Evolutionary conservation across 2,797 vertebrate species (phyloP), one percentile per base, ranked within the genome.

Genomic region (Chrysocyon brachyurus): DNA sequence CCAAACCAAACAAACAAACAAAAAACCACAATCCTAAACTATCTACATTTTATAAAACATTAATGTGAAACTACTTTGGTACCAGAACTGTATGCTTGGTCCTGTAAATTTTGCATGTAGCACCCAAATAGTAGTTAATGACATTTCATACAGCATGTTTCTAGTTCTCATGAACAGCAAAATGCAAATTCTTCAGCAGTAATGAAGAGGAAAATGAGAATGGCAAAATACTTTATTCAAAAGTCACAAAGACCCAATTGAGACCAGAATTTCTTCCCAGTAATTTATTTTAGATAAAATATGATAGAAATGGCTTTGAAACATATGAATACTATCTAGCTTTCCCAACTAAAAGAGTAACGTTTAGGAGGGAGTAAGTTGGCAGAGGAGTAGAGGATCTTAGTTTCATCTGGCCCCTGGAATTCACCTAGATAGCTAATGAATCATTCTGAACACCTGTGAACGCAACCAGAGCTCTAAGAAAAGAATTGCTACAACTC

Each of bases 221-320:
- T 56, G 40, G 5, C 5, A n/a, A 63, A 87, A 56, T 15, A 33
- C 5, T 66, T 79, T 84, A 31, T 81, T 89, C 63, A 79, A 84
- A 95, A 79, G 21, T 46, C 22, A 49, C 16, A 82, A 87, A 52
- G 16, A 83, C 57, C 3, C 8, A 17, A 1, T 7, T 46, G 24
- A 96, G 61, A 91, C 8, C 3, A 83, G 26, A 87, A 85, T 88
- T 70, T 40, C 28, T 92, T 92, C 22, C 57, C 12, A 26, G 3
- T 14, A 90, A 72, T 85, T 97, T 14, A 78, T 82, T 83, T 92
- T 5, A 87, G 31, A n/a, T 82, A 89, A 92, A 90, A 59, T 86
- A 59, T 56, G 9, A 72, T 72, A 4, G 12, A 83, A 82, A 26
- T 59, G 3, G 24, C 1, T 57, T 24, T 79, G 40, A 93, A 66